Evolutionary conservation across 1,140 invertebrate genomes (phyloP), one percentile per base, ranked within the genome.

Genomic region (Cyrtorhinus lividipennis): DNA sequence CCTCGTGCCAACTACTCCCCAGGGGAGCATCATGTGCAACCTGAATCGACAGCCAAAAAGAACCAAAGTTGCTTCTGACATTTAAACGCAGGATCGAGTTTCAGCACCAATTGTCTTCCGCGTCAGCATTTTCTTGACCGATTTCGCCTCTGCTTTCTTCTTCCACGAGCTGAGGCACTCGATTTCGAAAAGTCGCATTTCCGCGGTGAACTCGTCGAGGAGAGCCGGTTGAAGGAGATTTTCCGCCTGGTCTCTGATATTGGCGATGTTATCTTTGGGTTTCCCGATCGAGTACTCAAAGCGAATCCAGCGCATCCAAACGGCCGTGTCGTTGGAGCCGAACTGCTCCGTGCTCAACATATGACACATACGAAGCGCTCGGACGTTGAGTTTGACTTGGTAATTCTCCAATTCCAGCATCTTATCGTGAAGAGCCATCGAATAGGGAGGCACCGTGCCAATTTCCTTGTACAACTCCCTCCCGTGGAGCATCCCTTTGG

Each of bases 401-500:
- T 30, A 27, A n/a, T 59, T 30, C 38, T 59, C 58, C 2, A 59
- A 23, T 18, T 59, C 24, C 15, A 59, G 27, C 58, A 59, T 59
- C 38, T 58, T 59, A 13, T 59, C n/a, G 58, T 59, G 58, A n/a
- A 59, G 26, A n/a, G 12, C 24, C 1, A 30, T 15, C 1, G 58
- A 30, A 18, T 27, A 24, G 22, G 24, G 58, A 8, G n/a, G 13
- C 1, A 15, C 27, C 2, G n/a, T 2, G 24, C 24, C 10, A 3
- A 59, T 26, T 18, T 59, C 25, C 2, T 59, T n/a, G 58, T 59
- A 59, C 2, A 59, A 24, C 18, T 59, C n/a, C 5, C 58, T n/a
- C 24, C 58, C 58, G 3, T n/a, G 3, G 8, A 10, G n/a, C n/a
- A 59, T 59, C 8, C 58, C 58, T n/a, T 22, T 24, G 24, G 24